Evolutionary conservation across 35 echinoderm and acorn worm species (phyloP).

Genomic region (Hemicentrotus pulcherrimus): DNA sequence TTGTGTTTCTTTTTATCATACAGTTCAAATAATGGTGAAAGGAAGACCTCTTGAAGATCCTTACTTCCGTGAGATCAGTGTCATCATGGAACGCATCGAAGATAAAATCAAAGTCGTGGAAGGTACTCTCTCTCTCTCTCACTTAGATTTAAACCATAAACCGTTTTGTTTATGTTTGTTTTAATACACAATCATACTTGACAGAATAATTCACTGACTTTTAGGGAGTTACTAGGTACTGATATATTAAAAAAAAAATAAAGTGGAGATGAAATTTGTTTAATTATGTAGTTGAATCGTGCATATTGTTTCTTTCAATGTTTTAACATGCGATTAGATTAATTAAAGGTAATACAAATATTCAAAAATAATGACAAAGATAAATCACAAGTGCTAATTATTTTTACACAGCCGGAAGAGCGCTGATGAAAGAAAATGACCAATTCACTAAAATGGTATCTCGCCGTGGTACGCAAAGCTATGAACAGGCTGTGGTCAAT

Average conservation of each 20-base stretch:
- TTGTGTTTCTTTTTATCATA: not conserved
- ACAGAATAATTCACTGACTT: no score
- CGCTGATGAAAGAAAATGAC: not conserved
- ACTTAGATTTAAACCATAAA: no score
- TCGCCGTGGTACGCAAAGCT: not conserved
- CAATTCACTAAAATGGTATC: not conserved
- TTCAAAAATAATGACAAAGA: no score
- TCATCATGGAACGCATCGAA: slow-evolving; percentile 1
- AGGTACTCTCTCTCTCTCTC: not conserved
- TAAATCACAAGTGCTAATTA: not conserved
- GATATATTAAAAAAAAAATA: no score
- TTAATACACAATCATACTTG: no score
- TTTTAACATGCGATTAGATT: no score
- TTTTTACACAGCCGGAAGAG: not conserved
- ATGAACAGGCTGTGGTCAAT: slow-evolving; percentile 16
- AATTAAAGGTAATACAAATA: no score
- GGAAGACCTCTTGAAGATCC: not conserved
- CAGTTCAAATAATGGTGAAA: not conserved
- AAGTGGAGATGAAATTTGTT: no score
- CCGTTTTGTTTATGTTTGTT: no score
- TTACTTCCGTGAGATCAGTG: not conserved
- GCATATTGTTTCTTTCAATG: no score
- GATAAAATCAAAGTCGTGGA: not conserved
- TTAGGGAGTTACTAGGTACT: no score
- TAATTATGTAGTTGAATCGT: no score